Conservation (phyloP, 2,888 invertebrate species). For the Drosophila kambysellisi region DNA sequence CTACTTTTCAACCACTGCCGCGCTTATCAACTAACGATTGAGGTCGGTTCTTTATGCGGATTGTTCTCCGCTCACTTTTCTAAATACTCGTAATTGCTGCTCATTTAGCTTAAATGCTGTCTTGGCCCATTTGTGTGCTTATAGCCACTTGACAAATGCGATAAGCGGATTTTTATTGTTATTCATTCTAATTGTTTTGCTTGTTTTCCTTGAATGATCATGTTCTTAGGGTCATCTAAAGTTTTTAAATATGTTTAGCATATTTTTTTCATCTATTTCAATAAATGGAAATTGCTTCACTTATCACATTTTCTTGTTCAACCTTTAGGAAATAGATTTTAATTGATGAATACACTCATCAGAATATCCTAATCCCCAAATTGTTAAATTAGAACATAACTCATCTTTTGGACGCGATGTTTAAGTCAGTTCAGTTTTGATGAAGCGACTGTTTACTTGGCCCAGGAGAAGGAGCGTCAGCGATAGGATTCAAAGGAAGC, state of each 20-base stretch:
- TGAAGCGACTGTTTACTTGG: too few relatives aligned
- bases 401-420: too few relatives aligned
- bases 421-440: too few relatives aligned
- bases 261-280: neutral
- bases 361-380: neutral
- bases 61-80: slow-evolving; percentile 9
- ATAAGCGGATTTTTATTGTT: slow-evolving; percentile 53
- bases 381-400: too few relatives aligned
- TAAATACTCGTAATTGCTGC: slow-evolving; percentile 59
- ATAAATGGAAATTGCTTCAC: neutral
- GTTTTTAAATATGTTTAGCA: neutral
- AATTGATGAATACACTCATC: neutral
- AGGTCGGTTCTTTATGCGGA: slow-evolving; percentile 60
- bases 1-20: slow-evolving; percentile 42
- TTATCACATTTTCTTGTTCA: neutral
- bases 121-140: slow-evolving; percentile 5
- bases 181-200: slow-evolving; percentile 38
- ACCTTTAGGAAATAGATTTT: neutral
- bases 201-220: slow-evolving; percentile 5
- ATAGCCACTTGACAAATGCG: slow-evolving; percentile 62
- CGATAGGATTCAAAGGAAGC: too few relatives aligned
- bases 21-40: slow-evolving; percentile 75
- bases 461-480: too few relatives aligned
- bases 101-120: slow-evolving; percentile 67
- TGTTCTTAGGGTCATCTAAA: neutral